A percentile compares a stretch with the other conserved stretches of the same genome.
These are phyloP conservation scores for Epinotia nisella DNA, from an alignment of 2,888 invertebrate genomes.

Conservation along the genomic window DNA sequence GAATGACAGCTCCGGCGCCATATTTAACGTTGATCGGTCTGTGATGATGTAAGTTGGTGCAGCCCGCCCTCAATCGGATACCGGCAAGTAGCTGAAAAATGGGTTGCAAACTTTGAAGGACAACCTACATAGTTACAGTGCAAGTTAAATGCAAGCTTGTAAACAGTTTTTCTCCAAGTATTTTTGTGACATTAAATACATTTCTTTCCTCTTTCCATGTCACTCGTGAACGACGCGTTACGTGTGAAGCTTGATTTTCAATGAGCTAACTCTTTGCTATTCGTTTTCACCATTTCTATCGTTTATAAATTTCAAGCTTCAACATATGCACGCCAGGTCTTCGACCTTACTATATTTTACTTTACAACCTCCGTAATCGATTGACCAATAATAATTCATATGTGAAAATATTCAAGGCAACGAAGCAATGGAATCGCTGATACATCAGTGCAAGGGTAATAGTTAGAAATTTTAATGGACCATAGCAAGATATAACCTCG, in stretches of 20 bases:
- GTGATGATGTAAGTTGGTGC: too few relatives aligned
- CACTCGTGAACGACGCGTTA: conserved; percentile 1
- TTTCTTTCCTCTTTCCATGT: too few relatives aligned
- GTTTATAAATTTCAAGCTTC: conserved; percentile 41
- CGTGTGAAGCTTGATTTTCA: background rate
- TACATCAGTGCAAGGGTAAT: conserved; percentile 18
- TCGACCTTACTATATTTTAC: conserved; percentile 28
- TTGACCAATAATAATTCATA: conserved; percentile 38
- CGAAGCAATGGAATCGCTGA: conserved; percentile 27
- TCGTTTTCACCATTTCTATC: conserved; percentile 43
- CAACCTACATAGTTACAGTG: too few relatives aligned
- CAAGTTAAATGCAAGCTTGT: too few relatives aligned
- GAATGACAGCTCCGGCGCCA: too few relatives aligned
- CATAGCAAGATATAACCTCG: conserved; percentile 30
- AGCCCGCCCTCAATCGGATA: too few relatives aligned
- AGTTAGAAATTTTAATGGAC: conserved; percentile 41
- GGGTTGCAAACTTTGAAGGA: too few relatives aligned
- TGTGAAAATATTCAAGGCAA: conserved; percentile 35
- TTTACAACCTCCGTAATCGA: conserved; percentile 39
- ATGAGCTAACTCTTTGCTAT: conserved; percentile 12
- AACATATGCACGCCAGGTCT: conserved; percentile 29
- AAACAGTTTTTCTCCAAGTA: too few relatives aligned
- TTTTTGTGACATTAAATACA: too few relatives aligned
- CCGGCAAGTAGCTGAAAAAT: too few relatives aligned
- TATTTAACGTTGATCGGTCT: too few relatives aligned